Conservation (phyloP, 2,888 invertebrate genomes). For the Chaetogeoica ovagalla region DNA sequence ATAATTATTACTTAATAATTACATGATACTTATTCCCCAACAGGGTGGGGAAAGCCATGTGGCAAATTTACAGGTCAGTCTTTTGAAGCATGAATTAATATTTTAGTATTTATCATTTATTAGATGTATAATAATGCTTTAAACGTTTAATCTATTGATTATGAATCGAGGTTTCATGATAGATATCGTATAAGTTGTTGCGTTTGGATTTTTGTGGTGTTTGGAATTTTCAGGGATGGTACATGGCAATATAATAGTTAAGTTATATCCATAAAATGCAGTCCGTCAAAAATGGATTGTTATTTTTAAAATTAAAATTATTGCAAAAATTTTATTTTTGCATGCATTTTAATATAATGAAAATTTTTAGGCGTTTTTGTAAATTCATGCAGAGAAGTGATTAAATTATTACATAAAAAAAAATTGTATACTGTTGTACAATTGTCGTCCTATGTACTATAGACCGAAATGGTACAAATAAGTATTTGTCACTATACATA, state of each 20-base stretch:
- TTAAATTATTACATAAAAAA: neutral
- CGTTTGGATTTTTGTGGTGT: conserved; percentile 16
- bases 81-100: conserved; percentile 44
- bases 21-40: conserved; percentile 33
- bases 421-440: no score
- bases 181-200: neutral
- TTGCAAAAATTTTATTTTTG: conserved; percentile 6
- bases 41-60: conserved; percentile 51
- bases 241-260: neutral
- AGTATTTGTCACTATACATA: neutral
- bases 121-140: conserved; percentile 31
- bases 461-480: neutral
- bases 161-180: neutral
- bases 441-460: neutral
- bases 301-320: neutral
- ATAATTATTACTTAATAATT: conserved; percentile 30
- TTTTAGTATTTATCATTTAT: conserved; percentile 28
- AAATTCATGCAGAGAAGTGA: neutral
- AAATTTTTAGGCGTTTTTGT: neutral
- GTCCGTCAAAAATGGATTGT: neutral
- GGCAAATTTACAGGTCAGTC: conserved; percentile 50
- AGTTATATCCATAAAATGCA: neutral
- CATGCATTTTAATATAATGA: neutral
- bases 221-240: conserved; percentile 11
- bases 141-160: conserved; percentile 24